Evolutionary conservation across 2,113 vertebrate genomes (phyloP), one percentile per base, ranked within the genome.

Genomic region (Pseudopodoces humilis): DNA sequence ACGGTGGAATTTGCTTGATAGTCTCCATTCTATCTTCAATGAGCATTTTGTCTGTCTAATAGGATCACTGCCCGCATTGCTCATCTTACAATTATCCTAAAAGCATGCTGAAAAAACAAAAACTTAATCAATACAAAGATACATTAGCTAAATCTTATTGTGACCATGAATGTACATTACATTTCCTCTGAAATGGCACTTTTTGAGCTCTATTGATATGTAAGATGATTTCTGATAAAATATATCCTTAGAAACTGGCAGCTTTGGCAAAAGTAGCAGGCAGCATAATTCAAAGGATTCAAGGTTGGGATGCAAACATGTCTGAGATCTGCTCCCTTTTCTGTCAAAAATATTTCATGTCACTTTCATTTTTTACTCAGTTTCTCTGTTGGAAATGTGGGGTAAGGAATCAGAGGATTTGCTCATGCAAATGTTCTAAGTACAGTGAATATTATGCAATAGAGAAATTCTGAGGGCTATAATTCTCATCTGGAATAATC

Each of bases 141-240:
- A 90, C 72, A 97, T 94, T 91, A 96, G 69, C 82, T 88, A 88
- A 74, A 80, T 86, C 58, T 88, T 95, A 75, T 74, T 65, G 50
- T 43, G 88, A 72, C 86, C 74, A 83, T 96, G 90, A 90, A 68
- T 30, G 31, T 50, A 67, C 92, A 94, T 95, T 92, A 94, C 13
- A 17, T 94, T 98, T 97, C 96, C 96, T 96, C 80, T 97, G 97
- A 98, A 97, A 97, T 88, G 94, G 93, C 89, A 98, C 96, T 97
- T 97, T 98, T 97, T 60, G 35, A 96, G 90, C 64, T 96, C 96
- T 97, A 97, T 96, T 97, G 94, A 95, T 95, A 95, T 88, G 87
- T 94, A 97, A 95, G 89, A 87, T 93, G 46, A 91, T 89, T 89
- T 95, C 58, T 94, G 78, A 77, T 59, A 72, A 83, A 85, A 95